Evolutionary conservation across 2,113 vertebrate species (phyloP).

Genomic region (Ciconia boyciana): DNA sequence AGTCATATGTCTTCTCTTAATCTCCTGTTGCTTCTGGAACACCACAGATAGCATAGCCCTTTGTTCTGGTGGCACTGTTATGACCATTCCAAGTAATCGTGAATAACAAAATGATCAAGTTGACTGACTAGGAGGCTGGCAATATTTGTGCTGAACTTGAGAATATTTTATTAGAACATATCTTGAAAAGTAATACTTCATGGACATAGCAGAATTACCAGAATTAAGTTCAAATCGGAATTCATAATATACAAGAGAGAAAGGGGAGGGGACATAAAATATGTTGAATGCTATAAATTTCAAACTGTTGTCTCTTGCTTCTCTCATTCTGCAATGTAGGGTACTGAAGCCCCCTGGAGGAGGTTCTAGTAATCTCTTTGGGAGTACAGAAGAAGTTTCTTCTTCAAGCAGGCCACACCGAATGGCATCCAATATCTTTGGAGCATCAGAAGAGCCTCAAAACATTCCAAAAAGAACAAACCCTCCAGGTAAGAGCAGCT

Average conservation of each 20-base stretch:
- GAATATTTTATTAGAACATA: not conserved
- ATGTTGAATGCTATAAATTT: not conserved
- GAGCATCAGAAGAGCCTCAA: slow-evolving; percentile 79
- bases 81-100: not conserved
- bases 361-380: slow-evolving; percentile 85
- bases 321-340: slow-evolving; percentile 57
- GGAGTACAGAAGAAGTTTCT: slow-evolving; percentile 77
- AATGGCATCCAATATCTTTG: slow-evolving; percentile 91
- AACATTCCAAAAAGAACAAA: slow-evolving; percentile 84
- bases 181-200: not conserved
- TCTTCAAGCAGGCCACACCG: slow-evolving; percentile 78
- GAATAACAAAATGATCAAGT: not conserved
- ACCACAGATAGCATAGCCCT: not conserved
- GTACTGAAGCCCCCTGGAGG: slow-evolving; percentile 89
- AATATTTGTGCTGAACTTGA: not conserved
- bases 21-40: not conserved
- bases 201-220: not conserved
- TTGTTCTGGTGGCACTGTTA: not conserved
- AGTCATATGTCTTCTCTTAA: not conserved
- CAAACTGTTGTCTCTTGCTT: not conserved
- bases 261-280: not conserved
- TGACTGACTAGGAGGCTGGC: not conserved
- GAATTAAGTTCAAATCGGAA: not conserved
- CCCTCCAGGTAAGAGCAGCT: slow-evolving; percentile 85
- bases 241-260: not conserved